A percentile compares a stretch with the other conserved stretches of the same genome.
These are phyloP conservation scores for Pelusios castaneus DNA, from an alignment of 2,113 vertebrate species.

Conservation along the genomic window DNA sequence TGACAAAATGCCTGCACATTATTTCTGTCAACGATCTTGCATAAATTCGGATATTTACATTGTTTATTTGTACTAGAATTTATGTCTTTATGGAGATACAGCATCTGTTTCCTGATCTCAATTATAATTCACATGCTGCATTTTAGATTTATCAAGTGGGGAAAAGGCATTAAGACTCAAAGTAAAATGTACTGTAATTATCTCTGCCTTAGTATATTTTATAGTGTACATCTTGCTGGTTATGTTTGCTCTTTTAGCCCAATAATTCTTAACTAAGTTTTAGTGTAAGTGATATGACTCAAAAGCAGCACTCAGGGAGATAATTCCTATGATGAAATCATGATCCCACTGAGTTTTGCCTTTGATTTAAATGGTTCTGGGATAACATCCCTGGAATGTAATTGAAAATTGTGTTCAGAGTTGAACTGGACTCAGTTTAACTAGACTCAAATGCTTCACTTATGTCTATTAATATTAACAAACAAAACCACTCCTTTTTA, in stretches of 20 bases:
- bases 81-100: neutral
- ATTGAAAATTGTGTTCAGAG: neutral
- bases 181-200: neutral
- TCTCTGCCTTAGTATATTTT: neutral
- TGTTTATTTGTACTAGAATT: neutral
- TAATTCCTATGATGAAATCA: neutral
- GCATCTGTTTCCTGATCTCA: neutral
- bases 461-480: neutral
- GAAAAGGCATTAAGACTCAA: neutral
- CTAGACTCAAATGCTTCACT: neutral
- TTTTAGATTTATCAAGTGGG: neutral
- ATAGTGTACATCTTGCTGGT: neutral
- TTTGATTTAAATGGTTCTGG: neutral
- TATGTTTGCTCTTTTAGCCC: neutral
- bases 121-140: neutral
- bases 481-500: neutral
- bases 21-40: neutral
- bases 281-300: neutral
- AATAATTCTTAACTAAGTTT: neutral
- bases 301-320: neutral
- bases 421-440: neutral
- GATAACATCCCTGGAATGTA: neutral
- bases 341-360: neutral
- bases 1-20: neutral
- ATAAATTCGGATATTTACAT: neutral